Percentiles rank a stretch among this genome's conserved stretches.
Conservation (phyloP, 2,888 invertebrate species). For the Tiliacea citrago region DNA sequence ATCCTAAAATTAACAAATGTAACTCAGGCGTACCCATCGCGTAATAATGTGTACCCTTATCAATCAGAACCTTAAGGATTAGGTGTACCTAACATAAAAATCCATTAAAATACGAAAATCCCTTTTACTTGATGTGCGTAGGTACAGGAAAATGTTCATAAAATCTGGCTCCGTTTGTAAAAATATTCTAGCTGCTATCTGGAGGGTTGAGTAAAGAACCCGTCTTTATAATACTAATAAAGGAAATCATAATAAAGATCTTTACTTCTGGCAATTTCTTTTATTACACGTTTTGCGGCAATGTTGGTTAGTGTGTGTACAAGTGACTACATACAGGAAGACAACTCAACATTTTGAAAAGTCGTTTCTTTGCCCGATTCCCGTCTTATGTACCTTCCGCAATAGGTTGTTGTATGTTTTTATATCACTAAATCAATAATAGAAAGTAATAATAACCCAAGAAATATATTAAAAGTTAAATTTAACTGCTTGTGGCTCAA, state of each 20-base stretch:
- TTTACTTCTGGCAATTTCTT: constrained; percentile 8
- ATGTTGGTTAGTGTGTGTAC: background rate
- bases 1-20: constrained; percentile 27
- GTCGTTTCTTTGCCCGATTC: background rate
- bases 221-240: constrained; percentile 4
- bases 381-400: background rate
- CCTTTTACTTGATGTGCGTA: constrained; percentile 47
- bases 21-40: constrained; percentile 18
- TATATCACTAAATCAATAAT: too few species aligned
- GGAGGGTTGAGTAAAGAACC: constrained; percentile 9
- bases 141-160: constrained; percentile 34
- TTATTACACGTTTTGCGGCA: background rate
- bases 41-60: constrained; percentile 64
- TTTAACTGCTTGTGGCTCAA: too few species aligned
- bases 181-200: constrained; percentile 10
- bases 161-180: constrained; percentile 24
- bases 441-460: too few species aligned
- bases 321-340: background rate
- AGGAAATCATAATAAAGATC: constrained; percentile 14
- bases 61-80: constrained; percentile 63
- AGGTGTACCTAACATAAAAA: constrained; percentile 57
- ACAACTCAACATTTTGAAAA: background rate
- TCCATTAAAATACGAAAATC: constrained; percentile 63
- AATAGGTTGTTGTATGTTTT: too few species aligned
- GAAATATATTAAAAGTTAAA: too few species aligned